Conservation (phyloP, 2,113 vertebrate genomes). For the Hyperopisus bebe region DNA sequence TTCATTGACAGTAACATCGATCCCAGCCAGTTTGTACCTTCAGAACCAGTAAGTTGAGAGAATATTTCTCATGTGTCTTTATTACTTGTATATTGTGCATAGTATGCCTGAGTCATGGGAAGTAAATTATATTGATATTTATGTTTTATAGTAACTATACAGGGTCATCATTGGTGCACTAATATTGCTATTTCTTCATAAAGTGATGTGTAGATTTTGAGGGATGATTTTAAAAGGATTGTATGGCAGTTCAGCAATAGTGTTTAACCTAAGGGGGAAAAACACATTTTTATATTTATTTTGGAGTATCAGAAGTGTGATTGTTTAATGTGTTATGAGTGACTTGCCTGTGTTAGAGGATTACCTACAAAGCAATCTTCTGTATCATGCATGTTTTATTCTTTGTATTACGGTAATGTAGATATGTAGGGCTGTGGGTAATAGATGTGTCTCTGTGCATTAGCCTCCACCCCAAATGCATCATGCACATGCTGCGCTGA, state of each 20-base stretch:
- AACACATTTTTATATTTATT: no score
- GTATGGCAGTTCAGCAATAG: not conserved
- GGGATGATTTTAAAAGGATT: no score
- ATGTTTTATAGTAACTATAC: no score
- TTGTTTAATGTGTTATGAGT: not conserved
- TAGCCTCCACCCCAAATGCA: slow-evolving; percentile 65
- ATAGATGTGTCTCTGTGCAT: not conserved
- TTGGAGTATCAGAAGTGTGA: not conserved
- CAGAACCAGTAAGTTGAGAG: slow-evolving; percentile 53
- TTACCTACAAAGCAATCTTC: not conserved
- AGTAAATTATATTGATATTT: no score
- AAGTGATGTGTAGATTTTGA: no score
- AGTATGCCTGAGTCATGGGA: no score
- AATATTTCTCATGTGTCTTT: not conserved
- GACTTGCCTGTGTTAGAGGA: not conserved
- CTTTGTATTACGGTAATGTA: not conserved
- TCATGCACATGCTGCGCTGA: slow-evolving; percentile 61
- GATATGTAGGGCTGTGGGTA: not conserved
- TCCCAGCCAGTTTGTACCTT: slow-evolving; percentile 47
- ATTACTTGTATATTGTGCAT: no score
- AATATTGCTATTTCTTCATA: no score
- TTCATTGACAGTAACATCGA: slow-evolving; percentile 53
- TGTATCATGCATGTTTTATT: not conserved
- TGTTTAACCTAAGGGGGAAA: not conserved
- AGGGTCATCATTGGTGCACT: no score